Conservation (phyloP, 1,140 invertebrate species). For the Ips nitidus region DNA sequence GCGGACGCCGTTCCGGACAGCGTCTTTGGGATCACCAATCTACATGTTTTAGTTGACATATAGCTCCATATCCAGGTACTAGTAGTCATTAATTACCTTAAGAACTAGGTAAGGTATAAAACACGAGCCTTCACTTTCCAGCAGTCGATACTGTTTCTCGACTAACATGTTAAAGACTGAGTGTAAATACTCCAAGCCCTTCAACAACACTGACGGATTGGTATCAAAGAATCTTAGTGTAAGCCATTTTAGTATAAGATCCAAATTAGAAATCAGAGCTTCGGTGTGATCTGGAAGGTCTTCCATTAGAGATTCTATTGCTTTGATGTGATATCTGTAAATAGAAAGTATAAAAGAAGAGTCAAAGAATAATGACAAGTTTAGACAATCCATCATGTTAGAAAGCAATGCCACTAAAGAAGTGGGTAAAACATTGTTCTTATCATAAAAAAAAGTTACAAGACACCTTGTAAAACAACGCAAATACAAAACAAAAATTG, state of each 20-base stretch:
- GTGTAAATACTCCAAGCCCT: constrained; percentile 90
- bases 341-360: not conserved
- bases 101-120: constrained; percentile 83
- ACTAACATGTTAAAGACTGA: constrained; percentile 79
- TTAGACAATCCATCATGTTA: not conserved
- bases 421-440: not conserved
- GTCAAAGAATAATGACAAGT: not conserved
- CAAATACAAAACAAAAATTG: too few relatives aligned
- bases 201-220: constrained; percentile 94
- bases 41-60: constrained; percentile 46
- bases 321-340: constrained; percentile 88
- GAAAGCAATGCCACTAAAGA: not conserved
- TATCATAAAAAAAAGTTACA: too few relatives aligned
- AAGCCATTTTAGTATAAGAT: constrained; percentile 95
- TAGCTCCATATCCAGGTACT: not conserved
- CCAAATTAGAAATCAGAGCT: constrained; percentile 86
- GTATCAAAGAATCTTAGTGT: constrained; percentile 94
- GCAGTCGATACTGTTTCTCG: constrained; percentile 79
- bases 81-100: constrained; percentile 36
- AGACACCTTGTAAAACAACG: too few relatives aligned
- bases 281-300: constrained; percentile 75
- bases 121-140: constrained; percentile 87
- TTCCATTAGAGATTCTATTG: constrained; percentile 86
- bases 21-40: constrained; percentile 96
- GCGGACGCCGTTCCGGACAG: constrained; percentile 85